Base-by-base conservation (phyloP, 2,113 vertebrate genomes). In the Hydrolagus affinis region DNA sequence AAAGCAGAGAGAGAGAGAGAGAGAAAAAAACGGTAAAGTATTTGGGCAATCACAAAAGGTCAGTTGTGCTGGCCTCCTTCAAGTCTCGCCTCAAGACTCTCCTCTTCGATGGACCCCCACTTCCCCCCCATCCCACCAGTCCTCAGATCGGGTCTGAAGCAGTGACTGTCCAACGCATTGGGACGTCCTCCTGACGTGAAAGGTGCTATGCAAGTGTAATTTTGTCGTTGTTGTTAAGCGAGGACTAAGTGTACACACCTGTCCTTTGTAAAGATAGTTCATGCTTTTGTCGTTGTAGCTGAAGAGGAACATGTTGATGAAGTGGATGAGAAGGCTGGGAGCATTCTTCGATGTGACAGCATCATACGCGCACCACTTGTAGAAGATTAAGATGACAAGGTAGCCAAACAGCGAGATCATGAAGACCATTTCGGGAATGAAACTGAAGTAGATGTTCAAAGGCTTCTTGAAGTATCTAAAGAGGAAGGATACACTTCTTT, bases 241-340 rank as follows among this genome's bases (percentile, higher is more conserved):
- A n/a, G n/a, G n/a, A n/a, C n/a, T n/a, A n/a, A n/a, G n/a, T n/a
- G n/a, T n/a, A 92, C 92, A 0, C 60, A 99, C 98, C 95, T 99
- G 98, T 86, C 97, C 97, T n/a, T 88, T 94, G 87, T 99, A 99
- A 9, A 99, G 94, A 87, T 93, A 93, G 25, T 93, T 91, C 86
- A 86, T 90, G 56, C 86, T 93, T 69, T 93, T 90, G 85, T 98
- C 96, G 0, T 73, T 87, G 85, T 98, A 98, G 90, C 92, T 96
- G 90, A 99, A 99, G 64, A 99, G 94, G 89, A 97, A 98, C 98
- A 99, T 99, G 91, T 99, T 99, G 89, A 99, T 99, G 85, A 99
- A 99, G 88, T 98, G 94, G 68, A 99, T 99, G 88, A 99, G 94
- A 77, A 99, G 95, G 87, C 97, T 99, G 0, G 98, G 98, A 0